Evolutionary conservation across 2,888 invertebrate species (phyloP).

Genomic region (Tenthredo livida): DNA sequence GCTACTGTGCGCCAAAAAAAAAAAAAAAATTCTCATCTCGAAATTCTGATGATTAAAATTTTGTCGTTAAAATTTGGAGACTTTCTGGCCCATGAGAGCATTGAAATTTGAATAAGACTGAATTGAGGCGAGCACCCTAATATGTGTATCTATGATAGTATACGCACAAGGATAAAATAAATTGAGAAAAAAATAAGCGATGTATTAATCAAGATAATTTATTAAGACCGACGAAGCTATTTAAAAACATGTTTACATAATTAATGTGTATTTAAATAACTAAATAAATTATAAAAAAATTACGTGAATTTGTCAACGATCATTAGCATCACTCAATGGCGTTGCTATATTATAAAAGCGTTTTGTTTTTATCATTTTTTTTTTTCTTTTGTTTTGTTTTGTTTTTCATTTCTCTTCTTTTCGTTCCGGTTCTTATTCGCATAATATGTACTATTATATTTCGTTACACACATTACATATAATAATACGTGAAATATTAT

Average conservation of each 20-base stretch:
- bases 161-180: background rate
- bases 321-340: constrained; percentile 54
- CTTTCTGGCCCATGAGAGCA: too few relatives aligned
- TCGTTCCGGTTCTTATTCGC: background rate
- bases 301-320: constrained; percentile 61
- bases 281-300: constrained; percentile 67
- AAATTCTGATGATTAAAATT: too few relatives aligned
- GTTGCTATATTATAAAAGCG: constrained; percentile 56
- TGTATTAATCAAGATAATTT: constrained; percentile 66
- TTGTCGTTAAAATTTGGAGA: too few relatives aligned
- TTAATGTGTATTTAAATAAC: constrained; percentile 62
- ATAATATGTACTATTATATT: background rate
- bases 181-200: background rate
- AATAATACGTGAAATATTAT: constrained; percentile 55
- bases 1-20: too few relatives aligned
- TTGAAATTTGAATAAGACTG: too few relatives aligned
- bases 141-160: too few relatives aligned
- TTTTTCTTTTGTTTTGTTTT: too few relatives aligned
- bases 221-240: constrained; percentile 64
- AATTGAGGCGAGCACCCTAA: too few relatives aligned
- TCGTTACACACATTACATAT: constrained; percentile 52
- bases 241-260: constrained; percentile 58
- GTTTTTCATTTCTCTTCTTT: constrained; percentile 39
- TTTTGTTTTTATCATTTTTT: constrained; percentile 13
- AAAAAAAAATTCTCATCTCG: too few relatives aligned